phyloP scores from a whole-genome alignment of 1,140 invertebrate species.

The Phymorhynchus buccinoides region DNA sequence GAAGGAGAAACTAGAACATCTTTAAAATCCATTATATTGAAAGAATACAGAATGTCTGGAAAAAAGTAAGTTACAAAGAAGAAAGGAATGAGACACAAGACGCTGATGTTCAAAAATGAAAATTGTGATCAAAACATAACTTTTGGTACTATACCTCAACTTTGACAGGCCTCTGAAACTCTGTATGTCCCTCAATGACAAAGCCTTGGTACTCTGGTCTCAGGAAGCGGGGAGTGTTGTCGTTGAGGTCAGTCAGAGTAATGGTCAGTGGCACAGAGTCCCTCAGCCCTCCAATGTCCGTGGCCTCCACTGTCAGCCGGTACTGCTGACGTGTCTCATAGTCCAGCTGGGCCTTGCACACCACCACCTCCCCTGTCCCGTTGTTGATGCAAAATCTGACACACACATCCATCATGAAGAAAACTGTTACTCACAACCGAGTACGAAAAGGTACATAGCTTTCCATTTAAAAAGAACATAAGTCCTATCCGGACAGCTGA shows the following conservation, averaged over 20 bases:
- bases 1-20: no score
- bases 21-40: no score
- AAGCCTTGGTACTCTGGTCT: constrained; percentile 13
- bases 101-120: no score
- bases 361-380: constrained; percentile 32
- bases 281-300: constrained; percentile 83
- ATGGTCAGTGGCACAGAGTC: constrained; percentile 38
- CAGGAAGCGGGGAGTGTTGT: constrained; percentile 38
- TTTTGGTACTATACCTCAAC: constrained; percentile 7
- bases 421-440: no score
- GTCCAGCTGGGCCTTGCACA: constrained; percentile 77
- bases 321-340: constrained; percentile 87
- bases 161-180: background rate
- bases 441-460: no score
- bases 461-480: no score
- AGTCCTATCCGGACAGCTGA: no score
- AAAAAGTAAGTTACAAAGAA: no score
- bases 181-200: background rate
- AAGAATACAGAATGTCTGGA: no score
- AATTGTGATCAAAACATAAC: no score
- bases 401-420: no score
- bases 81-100: no score
- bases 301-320: constrained; percentile 91
- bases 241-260: background rate
- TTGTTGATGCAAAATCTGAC: constrained; percentile 39